These are phyloP conservation scores for Pollenia griseotomentosa DNA, from an alignment of 2,888 invertebrate genomes.

Conservation along the genomic window DNA sequence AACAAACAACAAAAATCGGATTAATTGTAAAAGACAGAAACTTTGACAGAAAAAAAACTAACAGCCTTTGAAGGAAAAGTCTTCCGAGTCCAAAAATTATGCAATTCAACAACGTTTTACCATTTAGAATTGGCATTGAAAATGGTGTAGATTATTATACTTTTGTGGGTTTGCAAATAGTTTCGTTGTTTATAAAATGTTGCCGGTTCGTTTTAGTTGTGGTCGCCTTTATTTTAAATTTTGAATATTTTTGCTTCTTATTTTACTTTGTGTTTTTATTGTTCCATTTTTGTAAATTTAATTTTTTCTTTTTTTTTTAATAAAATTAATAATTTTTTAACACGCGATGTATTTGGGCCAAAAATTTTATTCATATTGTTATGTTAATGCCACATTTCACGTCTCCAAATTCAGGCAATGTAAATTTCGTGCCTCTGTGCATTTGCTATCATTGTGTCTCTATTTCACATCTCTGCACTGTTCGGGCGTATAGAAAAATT, in stretches of 20 bases:
- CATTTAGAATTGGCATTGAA: background rate
- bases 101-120: background rate
- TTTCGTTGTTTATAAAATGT: constrained; percentile 38
- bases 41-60: no score
- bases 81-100: no score
- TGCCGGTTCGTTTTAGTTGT: constrained; percentile 51
- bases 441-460: background rate
- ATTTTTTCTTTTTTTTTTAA: background rate
- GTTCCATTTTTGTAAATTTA: constrained; percentile 14
- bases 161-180: constrained; percentile 3
- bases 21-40: no score
- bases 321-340: constrained; percentile 74
- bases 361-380: constrained; percentile 56
- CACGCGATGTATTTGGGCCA: constrained; percentile 72
- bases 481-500: background rate
- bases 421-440: background rate
- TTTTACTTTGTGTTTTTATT: constrained; percentile 6
- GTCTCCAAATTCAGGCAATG: constrained; percentile 18
- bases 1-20: no score
- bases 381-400: constrained; percentile 50
- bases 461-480: background rate
- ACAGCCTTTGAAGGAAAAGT: no score
- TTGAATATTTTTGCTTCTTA: constrained; percentile 16
- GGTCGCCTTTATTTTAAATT: constrained; percentile 14
- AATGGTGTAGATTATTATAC: constrained; percentile 9